Base-by-base conservation (phyloP, 2,797 vertebrate species). In the Halcyon badia region DNA sequence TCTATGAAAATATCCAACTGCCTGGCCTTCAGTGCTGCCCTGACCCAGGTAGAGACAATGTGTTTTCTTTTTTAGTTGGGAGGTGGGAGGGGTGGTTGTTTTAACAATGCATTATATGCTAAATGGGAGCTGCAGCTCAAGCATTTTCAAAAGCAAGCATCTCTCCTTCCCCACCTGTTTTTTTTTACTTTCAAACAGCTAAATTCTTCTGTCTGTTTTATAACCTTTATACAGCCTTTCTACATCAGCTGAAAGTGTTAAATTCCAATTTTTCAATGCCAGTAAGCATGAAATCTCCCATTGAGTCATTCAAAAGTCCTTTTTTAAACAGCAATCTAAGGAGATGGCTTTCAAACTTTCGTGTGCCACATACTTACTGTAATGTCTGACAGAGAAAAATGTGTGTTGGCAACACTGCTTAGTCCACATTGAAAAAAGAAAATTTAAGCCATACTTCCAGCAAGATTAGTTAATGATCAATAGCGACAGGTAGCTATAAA, bases 401-500 rank as follows among this genome's bases (percentile, higher is more conserved):
- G 62, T 65, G 13, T 41, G 16, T 80, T 95, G 71, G 77, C 83
- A 97, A 80, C 25, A 26, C 31, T 62, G 35, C 48, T 96, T 96
- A 91, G 96, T 73, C 62, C 89, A 93, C 48, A 81, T 10, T 82
- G 66, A 70, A 91, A 91, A 90, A 89, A 87, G 64, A 68, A 96
- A 97, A 95, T 86, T 87, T 90, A 97, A 92, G 69, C 56, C 51
- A 89, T 94, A 91, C 70, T 95, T 96, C 84, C 58, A 88, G 79
- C 46, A 92, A 96, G 72, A 89, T 97, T 86, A 96, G 83, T 94
- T 89, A 85, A 77, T 96, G 94, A 97, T 96, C 95, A 96, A 96
- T 92, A 96, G 93, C 0, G 41, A 95, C 93, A 97, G 81, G 87
- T 95, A 95, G 79, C 93, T 76, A 80, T 95, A 95, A 97, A 97